A percentile compares a stretch with the other conserved stretches of the same genome.
Evolutionary conservation across 1,140 invertebrate genomes (phyloP).

Genomic region (Bombus superbus): DNA sequence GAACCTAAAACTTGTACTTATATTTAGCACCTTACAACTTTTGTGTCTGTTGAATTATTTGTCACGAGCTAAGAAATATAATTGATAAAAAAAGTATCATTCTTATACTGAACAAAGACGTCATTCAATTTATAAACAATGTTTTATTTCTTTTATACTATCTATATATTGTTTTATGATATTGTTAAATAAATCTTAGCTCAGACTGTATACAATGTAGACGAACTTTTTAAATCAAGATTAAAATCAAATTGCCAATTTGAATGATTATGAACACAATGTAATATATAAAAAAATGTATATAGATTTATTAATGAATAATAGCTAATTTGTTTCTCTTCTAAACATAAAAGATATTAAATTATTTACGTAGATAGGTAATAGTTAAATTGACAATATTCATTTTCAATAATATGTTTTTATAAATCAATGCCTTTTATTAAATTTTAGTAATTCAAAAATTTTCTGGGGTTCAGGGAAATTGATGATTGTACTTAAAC

Average conservation of each 20-base stretch:
- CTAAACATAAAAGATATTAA: neutral
- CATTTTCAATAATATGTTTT: conserved; percentile 7
- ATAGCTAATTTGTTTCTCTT: neutral
- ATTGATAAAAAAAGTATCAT: neutral
- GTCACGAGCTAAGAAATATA: conserved; percentile 50
- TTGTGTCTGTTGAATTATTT: conserved; percentile 38
- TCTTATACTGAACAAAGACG: neutral
- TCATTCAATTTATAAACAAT: neutral
- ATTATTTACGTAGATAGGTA: conserved; percentile 1
- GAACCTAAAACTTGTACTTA: conserved; percentile 73
- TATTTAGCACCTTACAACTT: conserved; percentile 60
- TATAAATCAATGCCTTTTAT: conserved; percentile 37
- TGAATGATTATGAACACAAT: neutral
- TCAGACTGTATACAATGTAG: conserved; percentile 11
- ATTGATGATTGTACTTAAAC: conserved; percentile 45
- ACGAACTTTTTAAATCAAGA: conserved; percentile 15
- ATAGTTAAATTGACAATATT: conserved; percentile 44
- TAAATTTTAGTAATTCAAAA: conserved; percentile 31
- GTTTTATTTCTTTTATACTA: neutral
- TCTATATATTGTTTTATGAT: neutral
- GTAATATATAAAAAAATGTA: conserved; percentile 5
- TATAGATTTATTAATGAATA: conserved; percentile 18
- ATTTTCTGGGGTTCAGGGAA: conserved; percentile 64
- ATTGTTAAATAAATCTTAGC: conserved; percentile 36
- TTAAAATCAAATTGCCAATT: conserved; percentile 34